A percentile compares a stretch with the other conserved stretches of the same genome.
Evolutionary conservation across 2,113 vertebrate genomes (phyloP).

Genomic region (Tyrannus savana): DNA sequence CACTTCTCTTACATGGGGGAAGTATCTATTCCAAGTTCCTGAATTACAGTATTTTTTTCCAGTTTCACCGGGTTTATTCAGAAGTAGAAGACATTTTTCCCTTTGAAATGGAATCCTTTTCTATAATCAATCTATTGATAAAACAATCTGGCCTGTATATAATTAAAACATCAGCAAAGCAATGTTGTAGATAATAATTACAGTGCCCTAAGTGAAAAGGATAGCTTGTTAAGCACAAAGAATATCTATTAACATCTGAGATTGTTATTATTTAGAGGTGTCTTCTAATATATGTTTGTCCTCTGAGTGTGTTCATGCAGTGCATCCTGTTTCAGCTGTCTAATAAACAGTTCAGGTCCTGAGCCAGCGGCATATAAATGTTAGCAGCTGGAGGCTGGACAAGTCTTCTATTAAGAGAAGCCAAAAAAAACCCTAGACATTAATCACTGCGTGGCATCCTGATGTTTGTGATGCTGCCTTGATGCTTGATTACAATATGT

Average conservation of each 20-base stretch:
- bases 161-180: neutral
- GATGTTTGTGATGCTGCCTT: constrained; percentile 5
- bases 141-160: neutral
- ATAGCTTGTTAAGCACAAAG: neutral
- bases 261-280: neutral
- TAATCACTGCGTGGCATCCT: constrained; percentile 48
- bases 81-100: neutral
- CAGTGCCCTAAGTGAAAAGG: neutral
- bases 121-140: neutral
- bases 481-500: neutral
- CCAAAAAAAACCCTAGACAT: constrained; percentile 44
- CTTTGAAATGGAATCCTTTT: neutral
- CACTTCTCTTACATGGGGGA: neutral
- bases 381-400: constrained; percentile 38
- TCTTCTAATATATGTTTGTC: neutral
- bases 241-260: neutral
- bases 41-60: neutral
- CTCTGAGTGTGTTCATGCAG: neutral
- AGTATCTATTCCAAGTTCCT: neutral
- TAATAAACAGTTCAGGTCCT: constrained; percentile 30
- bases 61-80: neutral
- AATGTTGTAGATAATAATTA: neutral
- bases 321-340: neutral
- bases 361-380: neutral
- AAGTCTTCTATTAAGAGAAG: neutral